Base-by-base conservation (phyloP, 92 coral and sea anemone genomes). In the Actinostola sp. region DNA sequence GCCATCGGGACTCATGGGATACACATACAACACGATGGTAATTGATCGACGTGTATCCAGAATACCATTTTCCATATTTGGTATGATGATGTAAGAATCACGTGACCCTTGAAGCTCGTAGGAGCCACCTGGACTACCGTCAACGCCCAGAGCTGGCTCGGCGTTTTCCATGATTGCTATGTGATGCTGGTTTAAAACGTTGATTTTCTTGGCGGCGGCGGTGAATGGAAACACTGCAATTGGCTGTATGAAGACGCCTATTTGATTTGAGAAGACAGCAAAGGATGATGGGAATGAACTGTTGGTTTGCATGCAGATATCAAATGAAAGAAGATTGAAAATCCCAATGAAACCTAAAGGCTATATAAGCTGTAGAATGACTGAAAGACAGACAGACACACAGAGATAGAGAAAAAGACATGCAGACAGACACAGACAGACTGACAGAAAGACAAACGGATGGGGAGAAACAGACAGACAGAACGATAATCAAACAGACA, bases 1-100 rank as follows among this genome's bases (percentile, higher is more conserved):
- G 8, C 85, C 83, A 31, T 61, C 58, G 14, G 61, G 60, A 43
- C 84, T 88, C 82, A 63, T 45, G 13, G 96, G 96, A 68, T 48
- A 83, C 68, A 90, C 89, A 59, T 48, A 70, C 50, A 84, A 32
- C 34, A 85, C 44, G 29, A 90, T 59, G 0, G 96, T 82, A 61
- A 90, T 83, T n/a, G 92, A 86, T 12, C 41, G 73, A 29, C 75
- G 71, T 17, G 92, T 79, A 69, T 90, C 96, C 46, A 90, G 68
- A 21, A 38, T 38, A 10, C 73, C 63, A 26, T 78, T 85, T 17
- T 64, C 49, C 30, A 8, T 51, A 79, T 90, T 90, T 6, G 82
- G 82, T 35, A 90, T 86, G 19, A 52, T 75, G 17, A 90, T 61
- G 79, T 44, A 90, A 33, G 92, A 86, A 55, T 86, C 83, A 17